Evolutionary conservation across 2,797 vertebrate genomes (phyloP).

Genomic region (Emys orbicularis): DNA sequence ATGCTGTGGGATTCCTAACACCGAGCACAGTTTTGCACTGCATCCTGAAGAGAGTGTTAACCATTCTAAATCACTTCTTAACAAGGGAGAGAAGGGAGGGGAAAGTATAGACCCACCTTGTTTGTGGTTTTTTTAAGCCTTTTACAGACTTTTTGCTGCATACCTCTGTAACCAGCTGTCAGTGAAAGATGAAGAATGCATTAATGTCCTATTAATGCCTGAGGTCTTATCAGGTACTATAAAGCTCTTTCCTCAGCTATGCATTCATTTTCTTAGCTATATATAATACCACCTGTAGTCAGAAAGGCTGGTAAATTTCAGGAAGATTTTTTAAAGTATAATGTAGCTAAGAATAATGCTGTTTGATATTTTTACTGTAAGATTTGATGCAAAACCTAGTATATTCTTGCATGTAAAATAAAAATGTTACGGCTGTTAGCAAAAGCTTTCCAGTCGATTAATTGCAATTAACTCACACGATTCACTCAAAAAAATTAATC

Average conservation of each 20-base stretch:
- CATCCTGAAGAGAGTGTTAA: not conserved
- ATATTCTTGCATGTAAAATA: not conserved
- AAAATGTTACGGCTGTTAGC: not conserved
- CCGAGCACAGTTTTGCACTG: not conserved
- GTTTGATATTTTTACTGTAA: not conserved
- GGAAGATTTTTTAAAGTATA: not conserved
- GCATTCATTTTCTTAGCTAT: conserved; percentile 29
- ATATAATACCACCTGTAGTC: conserved; percentile 37
- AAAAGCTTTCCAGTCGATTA: not conserved
- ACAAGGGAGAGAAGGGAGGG: not conserved
- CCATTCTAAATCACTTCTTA: not conserved
- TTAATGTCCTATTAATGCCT: conserved; percentile 62
- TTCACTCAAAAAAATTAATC: too few relatives aligned
- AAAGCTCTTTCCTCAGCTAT: conserved; percentile 46
- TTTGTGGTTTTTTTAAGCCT: not conserved
- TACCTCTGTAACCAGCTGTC: conserved; percentile 75
- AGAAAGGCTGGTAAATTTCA: conserved; percentile 25
- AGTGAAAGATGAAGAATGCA: conserved; percentile 69
- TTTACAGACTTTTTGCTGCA: conserved; percentile 48
- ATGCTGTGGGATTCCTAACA: not conserved
- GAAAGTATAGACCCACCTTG: conserved; percentile 19
- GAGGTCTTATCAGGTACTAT: conserved; percentile 64
- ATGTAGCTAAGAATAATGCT: not conserved
- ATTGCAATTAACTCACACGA: too few relatives aligned
- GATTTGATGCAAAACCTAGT: not conserved